Evolutionary conservation across 53 echinoderm and acorn worm species (phyloP), one percentile per base, ranked within the genome.

Genomic region (Actinopyga echinites): DNA sequence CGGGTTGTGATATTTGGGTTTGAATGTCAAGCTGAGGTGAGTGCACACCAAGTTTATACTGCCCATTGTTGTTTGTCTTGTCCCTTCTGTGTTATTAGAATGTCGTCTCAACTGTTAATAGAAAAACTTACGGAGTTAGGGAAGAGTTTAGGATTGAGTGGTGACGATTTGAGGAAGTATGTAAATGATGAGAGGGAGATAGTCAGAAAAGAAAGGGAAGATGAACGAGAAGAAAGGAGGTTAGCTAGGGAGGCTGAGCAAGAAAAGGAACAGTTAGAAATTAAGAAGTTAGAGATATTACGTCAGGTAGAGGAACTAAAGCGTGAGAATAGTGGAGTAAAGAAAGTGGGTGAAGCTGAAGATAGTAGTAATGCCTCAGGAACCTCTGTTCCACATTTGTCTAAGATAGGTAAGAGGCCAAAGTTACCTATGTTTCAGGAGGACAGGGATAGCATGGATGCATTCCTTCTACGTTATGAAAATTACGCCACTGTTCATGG

Each of bases 371-470:
- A 37, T 3, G 37, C 37, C 37, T 37, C 37, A 37, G 37, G 37
- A 37, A 7, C 7, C 7, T 37, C 37, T 7, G 7, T 7, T 7
- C 37, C 37, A 3, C 7, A 37, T 37, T 7, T 5, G 3, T 37
- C 37, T 37, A 37, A 37, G 7, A 5, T 7, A 37, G 37, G 37
- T 37, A 37, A 37, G 7, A 37, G 37, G 37, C 67, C 83, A 32
- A 83, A 83, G 66, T 49, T 83, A 8, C 83, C 66, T 20, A 8
- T 83, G 24, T 83, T 83, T 83, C 45, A 28, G 49, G 42, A 49
- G 7, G 66, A 38, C 43, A 83, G 49, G 42, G 83, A 83, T 83
- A n/a, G 45, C 19, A 35, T 83, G 44, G 67, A 83, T 65, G 52
- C 83, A 29, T 83, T 64, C 64, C 29, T 82, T 7, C 42, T 22